A percentile compares a stretch with the other conserved stretches of the same genome.
These are phyloP conservation scores for Emmelina monodactyla DNA, from an alignment of 2,888 invertebrate species.

Conservation along the genomic window DNA sequence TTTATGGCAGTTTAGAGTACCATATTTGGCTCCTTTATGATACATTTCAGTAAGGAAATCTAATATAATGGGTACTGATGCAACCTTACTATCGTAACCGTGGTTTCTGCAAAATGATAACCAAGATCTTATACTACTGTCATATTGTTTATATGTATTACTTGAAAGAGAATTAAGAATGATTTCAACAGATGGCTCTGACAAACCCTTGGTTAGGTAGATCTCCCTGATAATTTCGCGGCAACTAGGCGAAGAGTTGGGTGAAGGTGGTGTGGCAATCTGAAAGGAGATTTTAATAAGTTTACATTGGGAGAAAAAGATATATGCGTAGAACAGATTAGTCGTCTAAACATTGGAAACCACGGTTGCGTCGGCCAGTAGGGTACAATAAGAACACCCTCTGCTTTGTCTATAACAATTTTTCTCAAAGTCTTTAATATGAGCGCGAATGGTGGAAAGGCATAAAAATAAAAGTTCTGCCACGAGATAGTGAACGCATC, in stretches of 20 bases:
- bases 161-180: slow-evolving; percentile 7
- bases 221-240: slow-evolving; percentile 6
- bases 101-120: slow-evolving; percentile 4
- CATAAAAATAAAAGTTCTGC: slow-evolving; percentile 6
- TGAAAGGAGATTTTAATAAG: slow-evolving; percentile 10
- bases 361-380: slow-evolving; percentile 18
- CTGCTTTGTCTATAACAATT: slow-evolving; percentile 4
- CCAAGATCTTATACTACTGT: slow-evolving; percentile 7
- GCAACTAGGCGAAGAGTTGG: slow-evolving; percentile 5
- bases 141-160: slow-evolving; percentile 9
- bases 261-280: slow-evolving; percentile 6
- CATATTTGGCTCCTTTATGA: slow-evolving; percentile 6
- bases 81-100: slow-evolving; percentile 1
- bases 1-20: slow-evolving; percentile 2
- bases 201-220: slow-evolving; percentile 1
- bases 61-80: slow-evolving; percentile 3
- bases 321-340: slow-evolving; percentile 6
- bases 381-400: slow-evolving; percentile 5
- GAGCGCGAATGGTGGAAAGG: slow-evolving; percentile 17
- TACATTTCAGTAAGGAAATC: slow-evolving; percentile 6
- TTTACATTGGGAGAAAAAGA: slow-evolving; percentile 7
- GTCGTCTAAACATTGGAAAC: slow-evolving; percentile 20
- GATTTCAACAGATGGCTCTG: slow-evolving; percentile 6
- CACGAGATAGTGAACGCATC: slow-evolving; percentile 10
- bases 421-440: slow-evolving; percentile 4